Base-by-base conservation (phyloP, 2,888 invertebrate genomes). In the Ormyrus pomaceus region DNA sequence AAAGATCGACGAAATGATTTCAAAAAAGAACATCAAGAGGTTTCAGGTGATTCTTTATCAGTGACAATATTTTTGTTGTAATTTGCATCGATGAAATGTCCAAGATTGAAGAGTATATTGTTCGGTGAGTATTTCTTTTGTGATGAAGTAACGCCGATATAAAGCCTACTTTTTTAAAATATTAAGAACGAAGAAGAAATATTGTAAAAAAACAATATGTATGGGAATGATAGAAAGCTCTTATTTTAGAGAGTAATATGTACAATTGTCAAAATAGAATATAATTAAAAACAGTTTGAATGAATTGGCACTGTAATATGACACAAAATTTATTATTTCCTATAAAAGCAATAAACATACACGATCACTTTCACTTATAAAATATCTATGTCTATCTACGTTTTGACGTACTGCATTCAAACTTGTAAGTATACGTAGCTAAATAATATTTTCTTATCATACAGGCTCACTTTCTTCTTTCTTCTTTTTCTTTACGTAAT, bases 251-350 rank as follows among this genome's bases (percentile, higher is more conserved):
- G 55, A 53, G 59, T 56, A 78, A 78, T 59, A 66, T 78, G 56
- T 75, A 78, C 53, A 72, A 77, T 13, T 77, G 53, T 77, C 48
- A 68, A 46, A 62, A 53, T 72, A 79, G 64, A 73, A 69, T 64
- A 76, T 50, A 72, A 76, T 79, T 70, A 76, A 79, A 81, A 82
- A 79, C 58, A 79, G 50, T 76, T 77, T 65, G 19, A 82, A 77
- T 79, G 61, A 73, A 79, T 79, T 79, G 77, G 73, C 70, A 71
- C 75, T 82, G 62, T 74, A 77, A 51, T 87, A 87, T 88, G 87
- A 89, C 89, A 89, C 88, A 89, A 84, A 89, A 86, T 88, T 87
- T 88, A 87, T 89, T 89, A 86, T 87, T 75, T 88, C 83, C 87
- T 87, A 86, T 86, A 90, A 34, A 34, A 89, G 89, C 88, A 87